Evolutionary conservation across 2,797 vertebrate genomes (phyloP).

Genomic region (Cirrhinus mrigala): DNA sequence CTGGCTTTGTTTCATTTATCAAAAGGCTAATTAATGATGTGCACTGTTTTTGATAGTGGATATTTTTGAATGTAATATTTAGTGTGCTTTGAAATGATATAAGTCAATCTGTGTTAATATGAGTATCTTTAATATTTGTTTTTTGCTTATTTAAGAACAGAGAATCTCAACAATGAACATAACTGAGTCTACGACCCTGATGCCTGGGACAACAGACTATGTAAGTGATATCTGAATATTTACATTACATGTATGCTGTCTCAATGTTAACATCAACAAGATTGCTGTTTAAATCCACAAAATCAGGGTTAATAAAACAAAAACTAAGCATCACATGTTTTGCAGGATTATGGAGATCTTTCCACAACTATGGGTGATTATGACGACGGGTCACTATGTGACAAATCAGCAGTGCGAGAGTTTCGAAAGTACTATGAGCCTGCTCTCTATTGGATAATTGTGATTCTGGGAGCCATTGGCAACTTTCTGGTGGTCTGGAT

Average conservation of each 20-base stretch:
- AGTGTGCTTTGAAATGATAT: neutral
- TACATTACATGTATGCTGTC: neutral
- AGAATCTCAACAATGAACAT: conserved; percentile 32
- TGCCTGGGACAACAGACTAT: neutral
- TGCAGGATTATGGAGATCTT: conserved; percentile 50
- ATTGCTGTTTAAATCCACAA: neutral
- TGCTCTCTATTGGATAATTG: conserved; percentile 81
- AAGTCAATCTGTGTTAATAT: neutral
- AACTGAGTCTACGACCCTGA: neutral
- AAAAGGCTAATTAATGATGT: neutral
- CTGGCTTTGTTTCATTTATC: neutral
- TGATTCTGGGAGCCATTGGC: conserved; percentile 78
- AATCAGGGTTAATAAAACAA: neutral
- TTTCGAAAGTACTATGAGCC: conserved; percentile 81
- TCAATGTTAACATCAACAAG: neutral
- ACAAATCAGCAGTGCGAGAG: conserved; percentile 69
- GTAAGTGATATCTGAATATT: conserved; percentile 45
- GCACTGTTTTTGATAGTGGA: neutral
- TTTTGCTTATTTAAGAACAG: conserved; percentile 33
- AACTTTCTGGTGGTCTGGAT: conserved; percentile 85
- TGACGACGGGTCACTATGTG: conserved; percentile 66
- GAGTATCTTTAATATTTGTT: neutral
- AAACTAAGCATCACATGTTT: neutral
- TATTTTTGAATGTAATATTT: conserved; percentile 4
- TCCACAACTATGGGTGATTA: conserved; percentile 54